Conservation (phyloP, 2,113 vertebrate genomes). For the Nymphicus hollandicus region DNA sequence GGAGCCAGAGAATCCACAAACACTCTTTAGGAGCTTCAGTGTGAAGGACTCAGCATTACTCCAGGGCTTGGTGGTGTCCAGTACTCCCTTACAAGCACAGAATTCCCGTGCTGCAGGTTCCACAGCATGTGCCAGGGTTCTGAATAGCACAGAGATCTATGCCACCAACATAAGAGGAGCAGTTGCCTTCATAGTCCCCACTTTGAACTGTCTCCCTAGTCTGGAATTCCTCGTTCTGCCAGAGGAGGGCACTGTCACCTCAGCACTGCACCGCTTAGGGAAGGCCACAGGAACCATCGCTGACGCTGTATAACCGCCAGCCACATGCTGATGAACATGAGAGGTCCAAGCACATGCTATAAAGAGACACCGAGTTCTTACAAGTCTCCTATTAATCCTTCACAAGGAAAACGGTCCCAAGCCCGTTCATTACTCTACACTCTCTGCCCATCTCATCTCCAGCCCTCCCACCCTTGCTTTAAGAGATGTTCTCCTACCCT, state of each 20-base stretch:
- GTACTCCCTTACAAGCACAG: neutral
- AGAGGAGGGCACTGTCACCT: slow-evolving; percentile 2
- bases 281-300: fast-evolving
- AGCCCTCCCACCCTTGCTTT: neutral
- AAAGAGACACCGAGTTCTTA: neutral
- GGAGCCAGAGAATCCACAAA: neutral
- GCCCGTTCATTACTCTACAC: neutral
- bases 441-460: neutral
- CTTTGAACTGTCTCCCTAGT: fast-evolving
- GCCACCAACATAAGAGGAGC: neutral
- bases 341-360: fast-evolving
- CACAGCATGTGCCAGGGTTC: neutral
- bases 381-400: neutral
- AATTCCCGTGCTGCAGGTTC: neutral
- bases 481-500: neutral
- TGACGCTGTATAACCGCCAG: neutral
- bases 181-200: fast-evolving
- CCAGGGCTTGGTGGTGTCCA: neutral
- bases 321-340: neutral
- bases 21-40: neutral
- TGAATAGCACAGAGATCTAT: neutral
- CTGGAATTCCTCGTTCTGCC: neutral
- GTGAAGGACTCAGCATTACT: neutral
- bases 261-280: neutral
- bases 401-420: neutral